Conservation (phyloP, 2,113 vertebrate genomes). For the Campylomormyrus tamandua region DNA sequence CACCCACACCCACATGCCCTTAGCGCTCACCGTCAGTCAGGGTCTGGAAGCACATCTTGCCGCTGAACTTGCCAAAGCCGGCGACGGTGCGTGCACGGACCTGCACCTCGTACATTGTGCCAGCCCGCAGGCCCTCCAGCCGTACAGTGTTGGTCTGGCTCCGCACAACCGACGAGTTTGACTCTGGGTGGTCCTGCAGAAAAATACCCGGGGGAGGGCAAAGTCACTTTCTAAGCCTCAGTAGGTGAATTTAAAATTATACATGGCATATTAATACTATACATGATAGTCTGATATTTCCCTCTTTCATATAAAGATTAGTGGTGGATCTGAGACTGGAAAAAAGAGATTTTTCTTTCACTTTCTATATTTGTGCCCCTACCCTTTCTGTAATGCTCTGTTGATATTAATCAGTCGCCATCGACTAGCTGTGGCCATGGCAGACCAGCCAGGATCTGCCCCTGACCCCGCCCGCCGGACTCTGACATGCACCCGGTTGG, state of each 20-base stretch:
- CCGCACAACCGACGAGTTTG: slow-evolving; percentile 86
- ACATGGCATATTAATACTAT: background rate
- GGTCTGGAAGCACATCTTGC: slow-evolving; percentile 96
- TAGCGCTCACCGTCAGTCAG: slow-evolving; percentile 79
- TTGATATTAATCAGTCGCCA: background rate
- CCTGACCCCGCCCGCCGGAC: background rate
- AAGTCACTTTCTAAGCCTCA: background rate
- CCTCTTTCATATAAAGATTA: background rate
- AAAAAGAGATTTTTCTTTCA: background rate
- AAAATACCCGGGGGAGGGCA: background rate
- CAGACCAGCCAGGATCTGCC: background rate
- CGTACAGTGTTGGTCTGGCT: slow-evolving; percentile 81
- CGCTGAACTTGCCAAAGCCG: slow-evolving; percentile 88
- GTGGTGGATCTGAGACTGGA: background rate
- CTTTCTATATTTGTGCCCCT: background rate
- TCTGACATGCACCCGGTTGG: slow-evolving; percentile 26
- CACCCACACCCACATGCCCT: background rate
- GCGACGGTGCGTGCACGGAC: slow-evolving; percentile 90
- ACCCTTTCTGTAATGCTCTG: background rate
- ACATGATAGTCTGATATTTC: background rate
- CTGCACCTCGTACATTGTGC: slow-evolving; percentile 88
- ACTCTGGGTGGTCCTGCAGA: slow-evolving; percentile 74
- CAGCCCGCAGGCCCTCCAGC: slow-evolving; percentile 81
- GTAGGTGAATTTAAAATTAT: background rate
- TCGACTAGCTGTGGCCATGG: background rate